Evolutionary conservation across 1,140 invertebrate species (phyloP).

Genomic region (Heliothis subflexa): DNA sequence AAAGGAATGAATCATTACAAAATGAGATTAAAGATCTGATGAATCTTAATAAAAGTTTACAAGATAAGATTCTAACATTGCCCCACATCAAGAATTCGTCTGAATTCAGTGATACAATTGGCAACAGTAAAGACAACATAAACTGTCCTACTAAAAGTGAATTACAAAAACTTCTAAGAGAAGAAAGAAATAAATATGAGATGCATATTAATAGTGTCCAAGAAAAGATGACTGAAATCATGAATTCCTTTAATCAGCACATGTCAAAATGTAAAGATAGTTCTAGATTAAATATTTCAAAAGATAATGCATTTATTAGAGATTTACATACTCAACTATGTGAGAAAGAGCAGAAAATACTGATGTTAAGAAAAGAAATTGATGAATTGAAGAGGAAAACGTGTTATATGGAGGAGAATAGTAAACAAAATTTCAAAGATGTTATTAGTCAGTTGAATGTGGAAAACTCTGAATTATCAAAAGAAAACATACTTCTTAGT

Average conservation of each 20-base stretch:
- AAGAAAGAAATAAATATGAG: conserved; percentile 84
- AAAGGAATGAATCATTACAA: conserved; percentile 74
- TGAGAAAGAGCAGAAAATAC: conserved; percentile 82
- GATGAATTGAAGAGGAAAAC: conserved; percentile 71
- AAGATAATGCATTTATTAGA: conserved; percentile 69
- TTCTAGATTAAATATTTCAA: conserved; percentile 50
- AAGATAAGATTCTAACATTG: conserved; percentile 76
- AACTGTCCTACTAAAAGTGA: conserved; percentile 75
- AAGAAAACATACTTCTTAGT: conserved; percentile 78
- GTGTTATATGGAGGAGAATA: conserved; percentile 60
- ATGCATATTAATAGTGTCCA: conserved; percentile 76
- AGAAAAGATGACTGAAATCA: conserved; percentile 77
- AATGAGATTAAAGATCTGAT: conserved; percentile 77
- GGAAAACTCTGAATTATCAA: conserved; percentile 79
- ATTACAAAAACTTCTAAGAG: conserved; percentile 75
- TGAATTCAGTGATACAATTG: conserved; percentile 49
- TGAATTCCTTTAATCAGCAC: conserved; percentile 73
- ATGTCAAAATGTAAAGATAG: conserved; percentile 59
- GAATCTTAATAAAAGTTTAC: conserved; percentile 76
- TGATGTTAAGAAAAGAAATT: conserved; percentile 83
- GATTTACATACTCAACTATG: conserved; percentile 77
- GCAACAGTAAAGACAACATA: conserved; percentile 57
- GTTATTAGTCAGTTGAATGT: conserved; percentile 78
- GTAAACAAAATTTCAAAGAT: conserved; percentile 76
- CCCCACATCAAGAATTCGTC: conserved; percentile 65